phyloP scores from a whole-genome alignment of 1,140 invertebrate genomes.

The Tetramorium parvispinum region DNA sequence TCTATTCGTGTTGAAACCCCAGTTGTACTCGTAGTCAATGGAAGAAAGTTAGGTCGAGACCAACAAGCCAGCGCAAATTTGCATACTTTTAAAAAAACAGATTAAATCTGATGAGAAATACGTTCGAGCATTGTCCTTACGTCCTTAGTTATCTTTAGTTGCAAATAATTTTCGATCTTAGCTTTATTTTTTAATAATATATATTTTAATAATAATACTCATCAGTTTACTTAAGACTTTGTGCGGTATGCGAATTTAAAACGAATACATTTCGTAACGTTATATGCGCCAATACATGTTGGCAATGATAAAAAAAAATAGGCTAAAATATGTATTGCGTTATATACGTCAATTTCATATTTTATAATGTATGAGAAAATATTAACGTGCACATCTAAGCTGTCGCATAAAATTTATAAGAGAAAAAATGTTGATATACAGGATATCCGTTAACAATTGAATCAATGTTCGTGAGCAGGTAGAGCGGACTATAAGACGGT shows the following conservation, averaged over 20 bases:
- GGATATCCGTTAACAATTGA: too few species aligned
- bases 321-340: not conserved
- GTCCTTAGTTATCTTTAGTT: not conserved
- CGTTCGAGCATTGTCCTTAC: not conserved
- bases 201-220: conserved; percentile 1
- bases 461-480: too few species aligned
- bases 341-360: conserved; percentile 1
- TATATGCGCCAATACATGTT: conserved; percentile 19
- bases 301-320: conserved; percentile 43
- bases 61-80: conserved; percentile 89
- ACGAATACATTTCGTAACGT: conserved; percentile 13
- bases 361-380: conserved; percentile 30
- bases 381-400: not conserved
- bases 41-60: conserved; percentile 89
- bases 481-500: too few species aligned
- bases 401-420: not conserved
- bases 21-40: conserved; percentile 91
- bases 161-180: conserved; percentile 4
- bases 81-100: conserved; percentile 82
- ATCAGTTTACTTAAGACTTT: not conserved
- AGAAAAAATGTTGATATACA: not conserved
- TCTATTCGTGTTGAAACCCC: conserved; percentile 92
- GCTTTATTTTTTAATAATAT: conserved; percentile 18
- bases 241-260: conserved; percentile 6
- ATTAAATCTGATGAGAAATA: conserved; percentile 72